phyloP scores from a whole-genome alignment of 2,888 invertebrate genomes.

The Caenorhabditis sp. region DNA sequence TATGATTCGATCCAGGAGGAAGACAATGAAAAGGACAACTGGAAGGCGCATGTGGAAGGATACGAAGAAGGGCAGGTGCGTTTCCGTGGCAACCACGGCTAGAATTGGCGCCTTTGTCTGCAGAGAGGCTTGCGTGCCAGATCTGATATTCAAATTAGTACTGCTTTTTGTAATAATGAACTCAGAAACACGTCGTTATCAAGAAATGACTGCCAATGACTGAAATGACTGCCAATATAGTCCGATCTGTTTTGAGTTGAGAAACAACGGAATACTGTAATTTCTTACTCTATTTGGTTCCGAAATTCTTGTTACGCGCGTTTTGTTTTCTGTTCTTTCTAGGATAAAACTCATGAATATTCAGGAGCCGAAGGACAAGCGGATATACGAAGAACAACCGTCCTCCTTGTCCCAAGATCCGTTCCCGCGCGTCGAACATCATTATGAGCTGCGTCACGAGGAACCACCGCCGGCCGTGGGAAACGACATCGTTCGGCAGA shows the following conservation, averaged over 20 bases:
- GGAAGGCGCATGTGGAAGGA: slow-evolving; percentile 42
- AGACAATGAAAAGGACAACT: slow-evolving; percentile 50
- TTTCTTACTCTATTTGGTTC: too few species aligned
- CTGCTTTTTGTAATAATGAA: too few species aligned
- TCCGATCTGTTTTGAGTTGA: too few species aligned
- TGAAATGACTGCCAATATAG: too few species aligned
- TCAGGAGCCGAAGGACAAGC: slow-evolving; percentile 4
- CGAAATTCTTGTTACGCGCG: background rate
- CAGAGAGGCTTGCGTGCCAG: background rate
- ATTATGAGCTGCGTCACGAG: slow-evolving; percentile 1
- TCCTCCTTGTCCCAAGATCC: background rate
- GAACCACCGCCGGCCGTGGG: background rate
- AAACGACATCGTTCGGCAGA: slow-evolving; percentile 49
- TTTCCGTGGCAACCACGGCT: slow-evolving; percentile 6
- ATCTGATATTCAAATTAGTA: too few species aligned
- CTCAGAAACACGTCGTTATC: too few species aligned
- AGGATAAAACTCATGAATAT: background rate
- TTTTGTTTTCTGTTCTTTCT: background rate
- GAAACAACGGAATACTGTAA: too few species aligned
- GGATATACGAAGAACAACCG: background rate
- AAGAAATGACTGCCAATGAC: too few species aligned
- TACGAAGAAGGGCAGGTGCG: slow-evolving; percentile 34
- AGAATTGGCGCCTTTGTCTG: background rate
- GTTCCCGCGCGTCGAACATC: background rate
- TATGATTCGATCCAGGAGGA: slow-evolving; percentile 65